A percentile compares a stretch with the other conserved stretches of the same genome.
phyloP scores from a whole-genome alignment of 2,797 vertebrate species.

The Enteromius fasciolatus region DNA sequence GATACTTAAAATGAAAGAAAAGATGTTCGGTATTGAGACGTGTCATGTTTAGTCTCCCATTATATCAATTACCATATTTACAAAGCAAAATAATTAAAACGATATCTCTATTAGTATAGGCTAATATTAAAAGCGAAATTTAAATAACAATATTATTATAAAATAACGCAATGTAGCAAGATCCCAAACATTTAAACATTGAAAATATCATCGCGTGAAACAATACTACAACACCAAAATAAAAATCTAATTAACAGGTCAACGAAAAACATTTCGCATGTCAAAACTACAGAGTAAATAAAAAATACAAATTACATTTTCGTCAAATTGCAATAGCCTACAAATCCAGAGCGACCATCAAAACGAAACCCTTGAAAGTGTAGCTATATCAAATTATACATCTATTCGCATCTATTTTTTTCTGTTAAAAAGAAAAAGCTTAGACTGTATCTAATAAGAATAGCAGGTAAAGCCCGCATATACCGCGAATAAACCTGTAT shows the following conservation, averaged over 20 bases:
- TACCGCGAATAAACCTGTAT: constrained; percentile 57
- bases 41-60: no score
- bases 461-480: constrained; percentile 39
- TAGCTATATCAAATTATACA: neutral
- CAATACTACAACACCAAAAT: neutral
- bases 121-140: neutral
- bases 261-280: constrained; percentile 21
- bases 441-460: neutral
- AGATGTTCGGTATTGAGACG: neutral
- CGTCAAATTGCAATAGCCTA: neutral
- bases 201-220: neutral
- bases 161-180: neutral
- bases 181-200: neutral
- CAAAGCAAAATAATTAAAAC: neutral
- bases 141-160: neutral
- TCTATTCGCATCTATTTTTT: neutral
- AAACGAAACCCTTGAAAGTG: neutral
- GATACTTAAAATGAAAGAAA: neutral
- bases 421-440: neutral
- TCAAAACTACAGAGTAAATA: neutral
- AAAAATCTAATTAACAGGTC: neutral
- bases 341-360: neutral
- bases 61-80: neutral
- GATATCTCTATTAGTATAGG: neutral
- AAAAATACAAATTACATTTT: neutral